phyloP scores from a whole-genome alignment of 2,113 vertebrate species.

The Aptenodytes forsteri region DNA sequence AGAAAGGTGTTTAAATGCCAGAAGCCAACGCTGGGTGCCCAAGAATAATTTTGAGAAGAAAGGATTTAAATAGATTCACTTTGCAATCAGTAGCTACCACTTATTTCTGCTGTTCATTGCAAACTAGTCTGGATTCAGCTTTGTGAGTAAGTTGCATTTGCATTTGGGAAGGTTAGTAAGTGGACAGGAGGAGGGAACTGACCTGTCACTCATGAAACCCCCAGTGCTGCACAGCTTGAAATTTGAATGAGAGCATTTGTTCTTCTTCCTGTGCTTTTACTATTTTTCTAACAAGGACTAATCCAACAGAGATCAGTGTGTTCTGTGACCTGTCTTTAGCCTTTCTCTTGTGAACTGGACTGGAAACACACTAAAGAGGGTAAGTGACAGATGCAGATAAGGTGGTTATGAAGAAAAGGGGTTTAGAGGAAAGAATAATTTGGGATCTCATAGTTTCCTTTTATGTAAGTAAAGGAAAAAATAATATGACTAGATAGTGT shows the following conservation, averaged over 20 bases:
- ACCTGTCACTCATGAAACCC: background rate
- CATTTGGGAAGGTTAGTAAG: background rate
- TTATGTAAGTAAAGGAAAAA: background rate
- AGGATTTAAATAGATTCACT: background rate
- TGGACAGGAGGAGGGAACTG: background rate
- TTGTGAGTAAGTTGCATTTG: accelerated
- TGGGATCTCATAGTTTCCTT: background rate
- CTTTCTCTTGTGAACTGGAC: background rate
- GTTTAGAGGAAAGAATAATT: background rate
- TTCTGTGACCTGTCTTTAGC: background rate
- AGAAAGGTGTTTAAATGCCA: background rate
- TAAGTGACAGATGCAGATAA: background rate
- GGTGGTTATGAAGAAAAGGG: background rate
- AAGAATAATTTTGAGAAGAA: background rate
- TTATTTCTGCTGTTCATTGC: background rate
- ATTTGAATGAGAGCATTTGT: background rate
- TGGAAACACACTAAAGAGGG: background rate
- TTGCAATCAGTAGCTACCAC: background rate
- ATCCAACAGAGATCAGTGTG: background rate
- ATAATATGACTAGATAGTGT: background rate
- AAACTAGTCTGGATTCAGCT: background rate
- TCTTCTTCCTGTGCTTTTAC: background rate
- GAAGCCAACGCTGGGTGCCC: background rate
- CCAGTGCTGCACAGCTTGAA: background rate
- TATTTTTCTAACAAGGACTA: background rate